phyloP scores from a whole-genome alignment of 2,797 vertebrate genomes.

The Halcyon chelicuti region DNA sequence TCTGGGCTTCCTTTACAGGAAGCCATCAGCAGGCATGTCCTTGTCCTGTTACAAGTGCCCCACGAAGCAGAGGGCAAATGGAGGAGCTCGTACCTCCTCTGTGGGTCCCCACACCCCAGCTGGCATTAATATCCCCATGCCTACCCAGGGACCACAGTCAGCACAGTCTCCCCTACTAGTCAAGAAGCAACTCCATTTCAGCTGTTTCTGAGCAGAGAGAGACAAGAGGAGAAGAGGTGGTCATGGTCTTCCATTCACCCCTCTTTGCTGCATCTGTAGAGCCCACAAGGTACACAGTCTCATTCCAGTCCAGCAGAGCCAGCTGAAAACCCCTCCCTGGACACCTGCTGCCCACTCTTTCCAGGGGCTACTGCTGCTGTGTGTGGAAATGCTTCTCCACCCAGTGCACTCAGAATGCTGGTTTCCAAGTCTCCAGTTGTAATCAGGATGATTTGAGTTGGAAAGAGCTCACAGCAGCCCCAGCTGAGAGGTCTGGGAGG shows the following conservation, averaged over 20 bases:
- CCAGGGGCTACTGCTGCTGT: background rate
- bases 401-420: background rate
- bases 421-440: background rate
- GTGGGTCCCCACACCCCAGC: background rate
- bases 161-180: background rate
- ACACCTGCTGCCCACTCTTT: background rate
- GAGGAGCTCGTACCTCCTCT: background rate
- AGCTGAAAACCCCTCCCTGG: background rate
- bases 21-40: background rate
- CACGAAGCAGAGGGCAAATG: background rate
- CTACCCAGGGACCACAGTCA: background rate
- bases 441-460: background rate
- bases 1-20: background rate
- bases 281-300: accelerated
- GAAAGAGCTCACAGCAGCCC: background rate
- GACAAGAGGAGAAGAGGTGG: background rate
- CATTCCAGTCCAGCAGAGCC: background rate
- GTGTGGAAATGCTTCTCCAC: background rate
- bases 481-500: background rate
- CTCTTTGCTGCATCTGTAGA: background rate
- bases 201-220: background rate
- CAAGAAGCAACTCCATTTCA: background rate
- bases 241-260: background rate
- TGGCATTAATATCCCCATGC: accelerated
- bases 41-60: background rate